Percentiles rank a stretch among this genome's conserved stretches.
These are phyloP conservation scores for Oncorhynchus tshawytscha DNA, from an alignment of 2,113 vertebrate species.

Conservation along the genomic window DNA sequence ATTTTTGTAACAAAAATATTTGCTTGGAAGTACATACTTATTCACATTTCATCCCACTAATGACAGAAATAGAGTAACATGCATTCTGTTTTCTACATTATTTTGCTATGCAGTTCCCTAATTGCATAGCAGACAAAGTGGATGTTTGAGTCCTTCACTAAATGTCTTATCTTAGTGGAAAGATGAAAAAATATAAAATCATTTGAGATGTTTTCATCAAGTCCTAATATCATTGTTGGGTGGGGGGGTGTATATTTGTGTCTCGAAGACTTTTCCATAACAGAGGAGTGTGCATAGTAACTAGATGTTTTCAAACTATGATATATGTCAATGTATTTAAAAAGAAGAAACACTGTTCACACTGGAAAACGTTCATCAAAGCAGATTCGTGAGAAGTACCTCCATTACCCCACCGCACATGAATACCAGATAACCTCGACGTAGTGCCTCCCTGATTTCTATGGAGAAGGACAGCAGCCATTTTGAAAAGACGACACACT, in stretches of 20 bases:
- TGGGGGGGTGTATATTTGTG: slow-evolving; percentile 21
- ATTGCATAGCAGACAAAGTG: slow-evolving; percentile 37
- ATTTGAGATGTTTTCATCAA: slow-evolving; percentile 41
- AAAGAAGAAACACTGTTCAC: not conserved
- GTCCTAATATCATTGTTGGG: slow-evolving; percentile 36
- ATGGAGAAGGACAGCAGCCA: slow-evolving; percentile 19
- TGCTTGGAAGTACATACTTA: slow-evolving; percentile 62
- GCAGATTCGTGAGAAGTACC: not conserved
- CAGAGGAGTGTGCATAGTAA: not conserved
- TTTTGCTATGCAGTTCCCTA: slow-evolving; percentile 36
- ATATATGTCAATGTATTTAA: slow-evolving; percentile 22
- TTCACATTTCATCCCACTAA: slow-evolving; percentile 35
- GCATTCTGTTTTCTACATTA: slow-evolving; percentile 14
- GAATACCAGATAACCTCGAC: slow-evolving; percentile 35
- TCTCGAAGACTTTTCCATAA: slow-evolving; percentile 27
- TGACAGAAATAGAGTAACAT: slow-evolving; percentile 24
- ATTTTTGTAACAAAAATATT: slow-evolving; percentile 79
- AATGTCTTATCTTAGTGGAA: slow-evolving; percentile 60
- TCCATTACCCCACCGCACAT: not conserved
- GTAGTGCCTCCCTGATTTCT: slow-evolving; percentile 50
- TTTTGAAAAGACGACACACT: not conserved
- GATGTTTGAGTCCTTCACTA: slow-evolving; percentile 48
- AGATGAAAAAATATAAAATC: slow-evolving; percentile 12
- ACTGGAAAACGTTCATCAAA: not conserved
- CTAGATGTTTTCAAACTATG: slow-evolving; percentile 38